Evolutionary conservation across 2,797 vertebrate species (phyloP).

Genomic region (Taeniopygia guttata): DNA sequence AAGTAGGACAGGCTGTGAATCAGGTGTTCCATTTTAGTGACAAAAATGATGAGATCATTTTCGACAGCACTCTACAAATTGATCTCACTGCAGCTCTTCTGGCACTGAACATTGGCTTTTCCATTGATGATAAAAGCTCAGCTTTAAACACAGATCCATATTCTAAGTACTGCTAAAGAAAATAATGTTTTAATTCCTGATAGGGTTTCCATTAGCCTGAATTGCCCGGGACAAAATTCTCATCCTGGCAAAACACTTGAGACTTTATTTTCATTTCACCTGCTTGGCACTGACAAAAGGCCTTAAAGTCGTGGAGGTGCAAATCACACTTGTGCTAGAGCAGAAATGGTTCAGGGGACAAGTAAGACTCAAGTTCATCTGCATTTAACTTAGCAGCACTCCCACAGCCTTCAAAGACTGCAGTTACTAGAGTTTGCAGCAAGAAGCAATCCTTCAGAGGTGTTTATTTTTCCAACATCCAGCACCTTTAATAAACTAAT

Average conservation of each 20-base stretch:
- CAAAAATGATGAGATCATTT: conserved; percentile 64
- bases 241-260: neutral
- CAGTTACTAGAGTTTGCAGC: neutral
- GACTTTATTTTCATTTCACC: conserved; percentile 24
- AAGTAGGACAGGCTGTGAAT: conserved; percentile 55
- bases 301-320: conserved; percentile 2
- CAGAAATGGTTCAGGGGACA: conserved; percentile 18
- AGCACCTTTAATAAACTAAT: conserved; percentile 48
- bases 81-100: conserved; percentile 62
- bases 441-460: conserved; percentile 47
- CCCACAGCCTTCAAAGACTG: conserved; percentile 34
- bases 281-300: conserved; percentile 10
- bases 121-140: conserved; percentile 36
- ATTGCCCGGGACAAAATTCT: conserved; percentile 33
- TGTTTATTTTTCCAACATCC: conserved; percentile 27
- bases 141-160: conserved; percentile 35
- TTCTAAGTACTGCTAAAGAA: conserved; percentile 46
- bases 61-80: conserved; percentile 64
- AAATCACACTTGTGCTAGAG: conserved; percentile 20
- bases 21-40: conserved; percentile 52
- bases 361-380: conserved; percentile 24
- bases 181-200: conserved; percentile 57
- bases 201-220: conserved; percentile 55
- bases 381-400: conserved; percentile 22
- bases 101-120: conserved; percentile 40